Base-by-base conservation (phyloP, 2,113 vertebrate genomes). In the Oriolus oriolus region DNA sequence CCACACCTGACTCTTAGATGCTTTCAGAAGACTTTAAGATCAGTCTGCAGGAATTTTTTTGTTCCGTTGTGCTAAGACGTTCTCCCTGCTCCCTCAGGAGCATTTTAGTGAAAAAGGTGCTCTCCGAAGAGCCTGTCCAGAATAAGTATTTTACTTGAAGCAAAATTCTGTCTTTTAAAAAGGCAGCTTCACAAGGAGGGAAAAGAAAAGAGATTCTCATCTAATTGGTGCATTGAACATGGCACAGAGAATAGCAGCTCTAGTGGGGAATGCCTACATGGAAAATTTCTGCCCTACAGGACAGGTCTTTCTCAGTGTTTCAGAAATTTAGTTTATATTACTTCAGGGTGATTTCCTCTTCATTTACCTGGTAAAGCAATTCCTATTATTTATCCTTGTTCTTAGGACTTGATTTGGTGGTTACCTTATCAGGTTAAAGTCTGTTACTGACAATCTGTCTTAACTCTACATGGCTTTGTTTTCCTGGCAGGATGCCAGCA, bases 401-500 rank as follows among this genome's bases (percentile, higher is more conserved):
- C 93, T 56, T 39, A 95, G 81, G 75, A 76, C 37, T 73, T 94
- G 86, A 95, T 98, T 97, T 88, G 93, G 90, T 95, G 81, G 95
- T 95, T 95, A 90, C 83, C 96, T 96, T 93, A 95, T 97, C 91
- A 96, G 86, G 65, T 90, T 84, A 31, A 92, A 68, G 56, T 78
- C 92, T 76, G 60, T 97, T 97, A 97, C 97, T 95, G 96, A 83
- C 82, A 96, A 76, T 73, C 75, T 69, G 24, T 94, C 84, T 90
- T 97, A 97, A 97, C 56, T 54, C 56, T 54, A 66, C 52, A 52
- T 10, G 39, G 82, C 84, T 69, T 82, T 89, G 54, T 52, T 75
- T 89, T 71, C 70, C 89, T 96, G 96, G 92, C 75, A 88, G 65
- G 16, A 68, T 47, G 45, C 95, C 95, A 92, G 77, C 53, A 30